phyloP scores from a whole-genome alignment of 1,140 invertebrate species.

The Trachymyrmex septentrionalis region DNA sequence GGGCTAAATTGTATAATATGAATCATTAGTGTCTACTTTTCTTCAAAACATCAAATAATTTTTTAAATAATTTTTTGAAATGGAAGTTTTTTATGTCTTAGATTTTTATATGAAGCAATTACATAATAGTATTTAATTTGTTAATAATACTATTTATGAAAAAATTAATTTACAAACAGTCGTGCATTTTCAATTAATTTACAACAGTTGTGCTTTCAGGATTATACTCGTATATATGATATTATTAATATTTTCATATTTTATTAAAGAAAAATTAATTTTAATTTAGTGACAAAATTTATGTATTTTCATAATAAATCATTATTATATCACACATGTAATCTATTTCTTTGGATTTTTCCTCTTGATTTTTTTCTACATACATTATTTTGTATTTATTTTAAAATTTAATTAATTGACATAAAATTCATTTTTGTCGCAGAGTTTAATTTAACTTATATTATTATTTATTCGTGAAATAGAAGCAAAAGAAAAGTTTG shows the following conservation, averaged over 20 bases:
- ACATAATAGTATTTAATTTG: background rate
- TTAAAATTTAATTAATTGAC: slow-evolving; percentile 12
- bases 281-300: background rate
- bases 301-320: background rate
- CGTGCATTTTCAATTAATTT: too few species aligned
- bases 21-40: background rate
- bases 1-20: background rate
- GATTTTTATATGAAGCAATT: slow-evolving; percentile 5
- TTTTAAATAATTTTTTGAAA: background rate
- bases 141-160: background rate
- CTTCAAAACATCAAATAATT: background rate
- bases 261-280: background rate
- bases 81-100: background rate
- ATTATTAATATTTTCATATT: background rate
- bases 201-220: too few species aligned
- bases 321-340: background rate
- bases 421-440: slow-evolving; percentile 8
- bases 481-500: background rate
- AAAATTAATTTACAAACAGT: background rate
- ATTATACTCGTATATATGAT: too few species aligned
- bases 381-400: background rate
- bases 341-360: background rate
- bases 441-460: slow-evolving; percentile 24
- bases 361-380: background rate
- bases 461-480: slow-evolving; percentile 22